Conservation (phyloP, 2,888 invertebrate genomes). For the Conops quadrifasciatus region DNA sequence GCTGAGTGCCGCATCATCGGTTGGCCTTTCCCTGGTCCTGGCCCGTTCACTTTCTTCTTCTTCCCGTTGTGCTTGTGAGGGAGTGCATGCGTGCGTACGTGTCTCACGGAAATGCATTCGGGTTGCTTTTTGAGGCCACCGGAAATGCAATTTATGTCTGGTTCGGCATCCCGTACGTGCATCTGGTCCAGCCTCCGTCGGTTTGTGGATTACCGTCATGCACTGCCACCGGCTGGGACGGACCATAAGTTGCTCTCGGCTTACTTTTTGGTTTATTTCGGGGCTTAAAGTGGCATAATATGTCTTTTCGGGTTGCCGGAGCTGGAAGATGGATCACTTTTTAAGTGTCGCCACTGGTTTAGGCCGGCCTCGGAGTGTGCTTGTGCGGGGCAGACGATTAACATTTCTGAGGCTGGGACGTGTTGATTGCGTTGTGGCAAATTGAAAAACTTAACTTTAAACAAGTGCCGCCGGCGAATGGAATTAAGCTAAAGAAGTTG, state of each 20-base stretch:
- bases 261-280: conserved; percentile 33
- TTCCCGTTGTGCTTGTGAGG: conserved; percentile 3
- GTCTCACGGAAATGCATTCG: conserved; percentile 28
- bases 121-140: conserved; percentile 8
- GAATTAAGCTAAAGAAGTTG: not conserved
- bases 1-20: not conserved
- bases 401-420: conserved; percentile 34
- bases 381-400: conserved; percentile 39
- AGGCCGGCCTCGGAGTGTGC: conserved; percentile 6
- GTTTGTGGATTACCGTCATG: conserved; percentile 5
- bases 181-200: not conserved
- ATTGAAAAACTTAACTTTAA: conserved; percentile 34
- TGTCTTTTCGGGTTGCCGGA: conserved; percentile 35
- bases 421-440: conserved; percentile 33
- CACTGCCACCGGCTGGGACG: not conserved
- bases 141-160: conserved; percentile 41
- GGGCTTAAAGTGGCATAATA: conserved; percentile 44
- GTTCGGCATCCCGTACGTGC: not conserved
- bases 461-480: conserved; percentile 18
- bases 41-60: conserved; percentile 38
- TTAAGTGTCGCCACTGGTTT: conserved; percentile 26
- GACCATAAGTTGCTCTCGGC: conserved; percentile 25
- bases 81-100: conserved; percentile 22
- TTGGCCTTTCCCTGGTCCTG: not conserved
- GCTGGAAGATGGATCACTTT: conserved; percentile 33